Conservation (phyloP, 1,140 invertebrate genomes). For the Penaeus vannamei region DNA sequence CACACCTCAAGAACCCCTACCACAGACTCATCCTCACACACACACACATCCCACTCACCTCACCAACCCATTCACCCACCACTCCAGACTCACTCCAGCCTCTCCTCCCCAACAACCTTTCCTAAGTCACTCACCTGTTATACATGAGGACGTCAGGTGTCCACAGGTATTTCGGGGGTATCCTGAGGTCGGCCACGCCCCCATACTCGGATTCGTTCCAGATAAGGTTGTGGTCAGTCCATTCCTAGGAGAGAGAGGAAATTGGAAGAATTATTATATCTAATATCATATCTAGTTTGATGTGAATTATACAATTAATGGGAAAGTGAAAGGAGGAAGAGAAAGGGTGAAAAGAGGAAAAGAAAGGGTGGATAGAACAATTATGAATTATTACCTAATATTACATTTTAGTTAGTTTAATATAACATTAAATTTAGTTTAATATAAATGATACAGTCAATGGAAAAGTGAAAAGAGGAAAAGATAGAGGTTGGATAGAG, state of each 20-base stretch:
- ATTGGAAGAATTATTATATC: too few relatives aligned
- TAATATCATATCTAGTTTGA: too few relatives aligned
- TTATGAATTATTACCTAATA: too few relatives aligned
- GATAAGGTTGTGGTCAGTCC: slow-evolving; percentile 96
- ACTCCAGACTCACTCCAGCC: neutral
- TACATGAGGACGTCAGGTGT: slow-evolving; percentile 99
- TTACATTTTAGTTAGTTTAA: too few relatives aligned
- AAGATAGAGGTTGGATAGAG: too few relatives aligned
- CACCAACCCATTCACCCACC: neutral
- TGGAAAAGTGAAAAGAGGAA: too few relatives aligned
- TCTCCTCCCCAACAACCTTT: neutral
- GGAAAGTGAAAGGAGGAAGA: too few relatives aligned
- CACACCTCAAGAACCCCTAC: neutral
- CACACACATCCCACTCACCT: neutral
- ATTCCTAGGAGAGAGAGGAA: slow-evolving; percentile 81
- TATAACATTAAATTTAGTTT: too few relatives aligned
- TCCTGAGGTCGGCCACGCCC: slow-evolving; percentile 91
- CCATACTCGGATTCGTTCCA: slow-evolving; percentile 97
- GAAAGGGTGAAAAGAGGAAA: too few relatives aligned
- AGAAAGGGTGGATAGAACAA: too few relatives aligned
- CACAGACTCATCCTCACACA: neutral
- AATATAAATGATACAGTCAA: too few relatives aligned
- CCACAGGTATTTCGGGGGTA: slow-evolving; percentile 96
- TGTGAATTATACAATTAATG: too few relatives aligned
- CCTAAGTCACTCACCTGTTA: slow-evolving; percentile 80